Evolutionary conservation across 2,888 invertebrate species (phyloP).

Genomic region (Stenichneumon culpator): DNA sequence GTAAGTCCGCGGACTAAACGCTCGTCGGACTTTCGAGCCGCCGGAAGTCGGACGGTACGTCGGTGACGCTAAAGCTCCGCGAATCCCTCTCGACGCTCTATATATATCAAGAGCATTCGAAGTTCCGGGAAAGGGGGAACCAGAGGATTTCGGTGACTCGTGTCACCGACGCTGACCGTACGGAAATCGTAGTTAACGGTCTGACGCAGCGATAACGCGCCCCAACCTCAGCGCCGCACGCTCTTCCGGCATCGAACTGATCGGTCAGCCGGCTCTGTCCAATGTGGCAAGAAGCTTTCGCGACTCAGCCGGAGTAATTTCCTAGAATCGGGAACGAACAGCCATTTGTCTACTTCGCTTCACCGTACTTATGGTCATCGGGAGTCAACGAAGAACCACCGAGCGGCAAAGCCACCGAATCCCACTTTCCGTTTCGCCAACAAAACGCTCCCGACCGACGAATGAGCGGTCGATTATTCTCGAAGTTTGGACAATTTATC

Average conservation of each 20-base stretch:
- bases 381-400: neutral
- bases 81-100: neutral
- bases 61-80: constrained; percentile 12
- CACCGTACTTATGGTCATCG: constrained; percentile 23
- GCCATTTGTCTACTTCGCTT: constrained; percentile 39
- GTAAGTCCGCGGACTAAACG: constrained; percentile 6
- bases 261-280: neutral
- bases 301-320: constrained; percentile 42
- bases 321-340: constrained; percentile 46
- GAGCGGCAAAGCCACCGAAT: constrained; percentile 19
- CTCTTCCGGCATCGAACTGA: constrained; percentile 10
- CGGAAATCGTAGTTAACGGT: constrained; percentile 73
- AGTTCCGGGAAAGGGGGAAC: constrained; percentile 37
- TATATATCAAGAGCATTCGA: constrained; percentile 39
- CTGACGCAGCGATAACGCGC: constrained; percentile 78
- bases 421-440: constrained; percentile 27
- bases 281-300: constrained; percentile 45
- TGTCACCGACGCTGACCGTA: constrained; percentile 53
- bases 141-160: constrained; percentile 40
- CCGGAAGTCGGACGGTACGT: constrained; percentile 27
- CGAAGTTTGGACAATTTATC: constrained; percentile 14
- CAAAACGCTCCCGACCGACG: constrained; percentile 27
- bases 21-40: constrained; percentile 21
- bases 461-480: constrained; percentile 30
- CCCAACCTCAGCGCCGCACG: constrained; percentile 3